These are phyloP conservation scores for Busseola fusca DNA, from an alignment of 2,888 invertebrate genomes.

Conservation along the genomic window DNA sequence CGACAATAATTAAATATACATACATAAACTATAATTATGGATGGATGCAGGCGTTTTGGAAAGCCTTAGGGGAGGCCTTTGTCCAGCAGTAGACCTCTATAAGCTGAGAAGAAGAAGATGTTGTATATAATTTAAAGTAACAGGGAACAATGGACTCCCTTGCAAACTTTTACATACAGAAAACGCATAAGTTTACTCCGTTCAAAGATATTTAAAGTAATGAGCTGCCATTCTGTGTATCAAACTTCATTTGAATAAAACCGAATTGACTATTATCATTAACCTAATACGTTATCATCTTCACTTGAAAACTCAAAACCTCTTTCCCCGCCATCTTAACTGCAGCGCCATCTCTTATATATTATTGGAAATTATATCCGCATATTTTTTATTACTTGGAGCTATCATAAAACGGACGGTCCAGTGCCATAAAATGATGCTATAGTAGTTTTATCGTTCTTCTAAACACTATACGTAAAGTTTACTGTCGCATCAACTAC, in stretches of 20 bases:
- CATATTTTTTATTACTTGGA: constrained; percentile 40
- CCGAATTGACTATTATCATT: neutral
- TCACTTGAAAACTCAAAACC: constrained; percentile 1
- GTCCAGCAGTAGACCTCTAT: no score
- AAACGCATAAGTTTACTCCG: neutral
- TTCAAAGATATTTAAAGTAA: neutral
- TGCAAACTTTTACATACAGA: neutral
- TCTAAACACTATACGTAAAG: constrained; percentile 52
- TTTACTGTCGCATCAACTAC: constrained; percentile 44
- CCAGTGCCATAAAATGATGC: constrained; percentile 53
- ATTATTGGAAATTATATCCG: constrained; percentile 39
- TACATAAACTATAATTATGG: neutral
- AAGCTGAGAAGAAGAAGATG: no score
- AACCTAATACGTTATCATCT: neutral
- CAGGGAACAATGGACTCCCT: no score
- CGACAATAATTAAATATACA: neutral
- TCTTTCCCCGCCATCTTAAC: constrained; percentile 21
- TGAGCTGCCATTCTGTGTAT: neutral
- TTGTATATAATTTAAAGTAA: neutral
- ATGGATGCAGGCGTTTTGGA: no score
- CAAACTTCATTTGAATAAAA: neutral
- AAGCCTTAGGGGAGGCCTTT: no score
- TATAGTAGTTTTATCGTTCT: constrained; percentile 60
- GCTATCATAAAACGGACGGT: constrained; percentile 43
- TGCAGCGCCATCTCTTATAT: constrained; percentile 52